Base-by-base conservation (phyloP, 1,140 invertebrate species). In the Heliconius himera region DNA sequence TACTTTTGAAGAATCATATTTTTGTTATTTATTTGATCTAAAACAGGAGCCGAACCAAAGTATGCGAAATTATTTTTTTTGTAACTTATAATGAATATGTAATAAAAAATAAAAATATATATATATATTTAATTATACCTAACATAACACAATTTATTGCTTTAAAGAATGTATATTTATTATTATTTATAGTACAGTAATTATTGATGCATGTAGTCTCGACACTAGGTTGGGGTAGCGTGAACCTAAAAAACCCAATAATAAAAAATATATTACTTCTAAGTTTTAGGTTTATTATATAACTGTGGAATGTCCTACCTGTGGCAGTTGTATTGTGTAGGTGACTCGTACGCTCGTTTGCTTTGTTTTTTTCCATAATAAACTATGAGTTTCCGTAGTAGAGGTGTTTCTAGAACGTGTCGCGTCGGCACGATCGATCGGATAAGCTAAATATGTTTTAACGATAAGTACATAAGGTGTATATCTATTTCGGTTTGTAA, bases 391-490 rank as follows among this genome's bases (percentile, higher is more conserved):
- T 38, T 22, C 22, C 66, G 9, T 79, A 41, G 78, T 82, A 82
- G 75, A 60, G 73, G 78, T 71, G 56, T 46, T 46, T 49, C 73
- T 22, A 22, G 70, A 79, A 77, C 51, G 73, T 82, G 77, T 74
- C 77, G 77, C 66, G 75, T 79, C 81, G 81, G 72, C 70, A 76
- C 78, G 81, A 76, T 70, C 70, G 77, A 77, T 82, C 81, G 81
- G 74, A 76, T 51, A 51, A 76, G 56, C 46, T 66, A 76, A 76
- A 76, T 49, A 76, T 70, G 41, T 66, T 66, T 9, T 56, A 56
- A 56, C n/a, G 54, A n/a, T 56, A 56, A n/a, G 20, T 56, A 36
- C 33, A 36, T 36, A 22, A 66, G 1, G 0, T 13, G 13, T 29
- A 29, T 66, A 18, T 20, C 5, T 51, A 51, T 20, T 6, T 29